These are phyloP conservation scores for Tetramorium parvispinum DNA, from an alignment of 1,140 invertebrate genomes.

Conservation along the genomic window DNA sequence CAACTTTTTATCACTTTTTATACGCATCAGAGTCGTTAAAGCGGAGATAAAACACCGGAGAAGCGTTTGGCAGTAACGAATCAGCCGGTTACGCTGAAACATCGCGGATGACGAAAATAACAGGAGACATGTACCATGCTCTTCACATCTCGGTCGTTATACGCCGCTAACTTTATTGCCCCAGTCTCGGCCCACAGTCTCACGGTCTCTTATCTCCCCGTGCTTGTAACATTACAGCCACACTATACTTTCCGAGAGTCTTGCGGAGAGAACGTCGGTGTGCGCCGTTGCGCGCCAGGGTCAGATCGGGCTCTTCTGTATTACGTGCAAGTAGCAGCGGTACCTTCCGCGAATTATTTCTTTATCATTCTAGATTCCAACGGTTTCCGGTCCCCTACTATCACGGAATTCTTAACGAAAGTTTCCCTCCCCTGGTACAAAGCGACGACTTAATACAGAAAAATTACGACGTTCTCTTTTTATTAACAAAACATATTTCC, in stretches of 20 bases:
- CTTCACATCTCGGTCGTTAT: conserved; percentile 44
- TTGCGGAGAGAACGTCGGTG: conserved; percentile 23
- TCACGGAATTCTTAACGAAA: conserved; percentile 17
- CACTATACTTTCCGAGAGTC: conserved; percentile 55
- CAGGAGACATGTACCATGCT: conserved; percentile 1
- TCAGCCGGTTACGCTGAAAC: conserved; percentile 1
- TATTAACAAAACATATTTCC: neutral
- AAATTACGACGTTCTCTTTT: neutral
- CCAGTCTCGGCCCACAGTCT: conserved; percentile 24
- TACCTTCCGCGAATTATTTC: conserved; percentile 52
- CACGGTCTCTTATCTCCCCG: conserved; percentile 61
- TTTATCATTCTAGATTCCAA: conserved; percentile 31
- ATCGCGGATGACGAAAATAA: conserved; percentile 33
- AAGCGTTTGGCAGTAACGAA: neutral
- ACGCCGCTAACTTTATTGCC: conserved; percentile 61
- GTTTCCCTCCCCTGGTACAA: neutral
- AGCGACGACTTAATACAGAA: too few relatives aligned
- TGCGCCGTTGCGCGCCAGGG: conserved; percentile 6
- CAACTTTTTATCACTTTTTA: neutral
- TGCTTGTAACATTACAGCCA: conserved; percentile 44
- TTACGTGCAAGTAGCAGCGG: conserved; percentile 47
- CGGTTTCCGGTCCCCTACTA: conserved; percentile 18
- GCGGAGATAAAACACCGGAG: neutral
- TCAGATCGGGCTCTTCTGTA: conserved; percentile 49
- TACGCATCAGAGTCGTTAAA: neutral